phyloP scores from a whole-genome alignment of 2,797 vertebrate species.

The Anguilla marmorata region DNA sequence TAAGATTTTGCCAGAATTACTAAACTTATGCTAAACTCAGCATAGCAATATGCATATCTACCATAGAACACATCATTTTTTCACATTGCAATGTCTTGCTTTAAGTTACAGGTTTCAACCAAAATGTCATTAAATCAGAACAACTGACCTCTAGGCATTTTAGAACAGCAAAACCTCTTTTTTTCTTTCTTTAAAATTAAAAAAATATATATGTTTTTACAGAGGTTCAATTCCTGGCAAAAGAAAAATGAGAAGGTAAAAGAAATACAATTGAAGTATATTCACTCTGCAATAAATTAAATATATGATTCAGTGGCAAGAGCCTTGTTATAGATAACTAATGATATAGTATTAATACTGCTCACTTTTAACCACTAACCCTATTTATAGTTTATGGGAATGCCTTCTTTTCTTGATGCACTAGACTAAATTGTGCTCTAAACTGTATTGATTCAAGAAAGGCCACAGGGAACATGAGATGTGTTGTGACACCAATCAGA shows the following conservation, averaged over 20 bases:
- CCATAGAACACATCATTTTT: background rate
- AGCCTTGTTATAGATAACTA: background rate
- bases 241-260: background rate
- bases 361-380: background rate
- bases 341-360: background rate
- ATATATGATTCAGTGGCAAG: background rate
- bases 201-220: background rate
- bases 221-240: background rate
- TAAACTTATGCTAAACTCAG: background rate
- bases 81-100: background rate
- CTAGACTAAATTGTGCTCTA: conserved; percentile 1
- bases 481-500: conserved; percentile 37
- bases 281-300: background rate
- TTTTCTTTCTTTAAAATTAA: too few species aligned
- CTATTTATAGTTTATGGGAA: background rate
- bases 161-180: background rate
- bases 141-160: background rate
- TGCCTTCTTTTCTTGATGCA: background rate
- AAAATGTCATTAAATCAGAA: background rate
- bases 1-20: background rate
- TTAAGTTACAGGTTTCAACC: background rate
- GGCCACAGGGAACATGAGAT: conserved; percentile 10
- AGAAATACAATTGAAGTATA: background rate
- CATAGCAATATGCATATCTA: background rate
- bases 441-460: conserved; percentile 2